Base-by-base conservation (phyloP, 2,888 invertebrate genomes). In the Apomyelois bistriatella region DNA sequence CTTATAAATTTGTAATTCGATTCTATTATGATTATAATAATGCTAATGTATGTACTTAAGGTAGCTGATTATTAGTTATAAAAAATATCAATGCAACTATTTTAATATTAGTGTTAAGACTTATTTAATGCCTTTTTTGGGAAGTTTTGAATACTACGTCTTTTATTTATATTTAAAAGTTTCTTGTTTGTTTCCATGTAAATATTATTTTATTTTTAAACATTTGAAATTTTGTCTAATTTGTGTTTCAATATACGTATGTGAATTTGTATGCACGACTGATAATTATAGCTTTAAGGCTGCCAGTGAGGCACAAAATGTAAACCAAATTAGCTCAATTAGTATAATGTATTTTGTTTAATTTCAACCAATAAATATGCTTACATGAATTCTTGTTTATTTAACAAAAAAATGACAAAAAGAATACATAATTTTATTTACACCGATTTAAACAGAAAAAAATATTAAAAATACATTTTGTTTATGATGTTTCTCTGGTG, bases 321-420 rank as follows among this genome's bases (percentile, higher is more conserved):
- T 66, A 79, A 74, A 82, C 85, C 80, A 85, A 85, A 74, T 50
- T 80, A 84, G 85, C 85, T 85, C 85, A 85, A 85, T 65, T 75
- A 74, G 68, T 60, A 35, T 53, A 52, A 51, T 76, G 65, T 68
- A 80, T 71, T 78, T 62, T 58, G 58, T 55, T 62, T 60, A 55
- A 58, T 57, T 50, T 48, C 37, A 48, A 50, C 30, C 42, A 71
- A 70, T 70, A 71, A 71, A 82, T 69, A 72, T 71, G 71, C 71
- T 74, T 68, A 67, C 53, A 62, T 67, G 54, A 28, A 54, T 37
- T 43, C 22, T 37, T 40, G 48, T 53, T 58, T 42, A 56, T 63
- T 64, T 47, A 35, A 66, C 66, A 53, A 66, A 22, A 22, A 2
- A 22, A 5, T 22, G 5, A 22, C 22, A 22, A 22, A 22, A 2